Evolutionary conservation across 2,888 invertebrate species (phyloP).

Genomic region (Crossocerus cetratus): DNA sequence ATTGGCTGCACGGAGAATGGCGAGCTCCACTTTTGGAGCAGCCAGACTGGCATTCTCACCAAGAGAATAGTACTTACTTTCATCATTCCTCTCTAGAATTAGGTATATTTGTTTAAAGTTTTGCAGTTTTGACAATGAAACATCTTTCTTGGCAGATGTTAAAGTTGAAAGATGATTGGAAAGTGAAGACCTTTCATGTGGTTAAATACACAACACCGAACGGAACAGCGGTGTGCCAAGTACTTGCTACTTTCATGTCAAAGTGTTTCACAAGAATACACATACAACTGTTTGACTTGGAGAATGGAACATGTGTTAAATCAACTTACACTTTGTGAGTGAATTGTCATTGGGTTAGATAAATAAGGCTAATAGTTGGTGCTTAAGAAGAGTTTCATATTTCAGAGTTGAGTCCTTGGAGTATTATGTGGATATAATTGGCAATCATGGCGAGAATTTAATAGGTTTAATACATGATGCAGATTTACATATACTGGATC

Average conservation of each 20-base stretch:
- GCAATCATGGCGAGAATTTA: slow-evolving; percentile 71
- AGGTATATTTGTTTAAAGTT: slow-evolving; percentile 63
- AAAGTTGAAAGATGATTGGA: slow-evolving; percentile 47
- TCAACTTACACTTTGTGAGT: slow-evolving; percentile 50
- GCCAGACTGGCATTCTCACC: slow-evolving; percentile 78
- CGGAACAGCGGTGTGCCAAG: slow-evolving; percentile 56
- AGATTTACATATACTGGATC: slow-evolving; percentile 68
- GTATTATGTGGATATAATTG: slow-evolving; percentile 72
- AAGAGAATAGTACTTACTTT: slow-evolving; percentile 75
- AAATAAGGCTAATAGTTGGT: neutral
- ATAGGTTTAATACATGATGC: slow-evolving; percentile 66
- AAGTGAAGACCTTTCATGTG: slow-evolving; percentile 71
- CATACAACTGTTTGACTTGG: slow-evolving; percentile 63
- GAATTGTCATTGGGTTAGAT: neutral
- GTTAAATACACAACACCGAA: slow-evolving; percentile 59
- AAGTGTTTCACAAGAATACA: slow-evolving; percentile 33
- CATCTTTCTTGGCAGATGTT: slow-evolving; percentile 62
- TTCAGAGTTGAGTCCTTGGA: slow-evolving; percentile 47
- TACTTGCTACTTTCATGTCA: slow-evolving; percentile 62
- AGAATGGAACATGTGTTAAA: slow-evolving; percentile 59
- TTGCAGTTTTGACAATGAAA: neutral
- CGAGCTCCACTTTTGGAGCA: slow-evolving; percentile 80
- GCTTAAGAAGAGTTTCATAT: slow-evolving; percentile 1
- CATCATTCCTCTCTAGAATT: slow-evolving; percentile 8
- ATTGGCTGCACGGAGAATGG: slow-evolving; percentile 80